Evolutionary conservation across 1,140 invertebrate genomes (phyloP), one percentile per base, ranked within the genome.

Genomic region (Drosophila orena): DNA sequence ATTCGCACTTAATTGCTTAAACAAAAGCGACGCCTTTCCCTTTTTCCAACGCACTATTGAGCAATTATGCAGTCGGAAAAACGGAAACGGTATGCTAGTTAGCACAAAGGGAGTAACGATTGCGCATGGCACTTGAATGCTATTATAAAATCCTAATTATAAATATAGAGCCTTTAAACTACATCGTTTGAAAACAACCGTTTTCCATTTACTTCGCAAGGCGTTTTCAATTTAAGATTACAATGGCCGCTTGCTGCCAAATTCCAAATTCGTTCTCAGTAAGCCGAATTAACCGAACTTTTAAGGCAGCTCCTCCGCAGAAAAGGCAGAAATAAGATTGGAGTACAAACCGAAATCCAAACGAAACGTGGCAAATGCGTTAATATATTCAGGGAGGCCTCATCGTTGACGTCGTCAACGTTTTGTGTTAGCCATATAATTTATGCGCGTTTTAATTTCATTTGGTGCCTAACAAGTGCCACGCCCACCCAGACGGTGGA

Each of bases 371-470:
- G 62, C 57, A 79, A 88, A 88, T 88, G 77, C 83, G 84, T 88
- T 88, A 88, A 88, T 88, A 77, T 88, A 88, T 88, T 88, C 83
- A 88, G 76, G 76, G 58, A 88, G 46, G 58, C 60, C 58, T 64
- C 65, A 53, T 43, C 64, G 54, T 62, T 47, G 43, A 12, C 55
- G 27, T 56, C 43, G 76, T 68, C 70, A 47, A 62, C 64, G 69
- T 60, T 71, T 70, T 62, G 57, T 80, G 58, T 59, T 77, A 46
- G 56, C 50, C 71, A 65, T 83, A 79, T 88, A 88, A 88, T 88
- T 88, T 88, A 88, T 88, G 84, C 83, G 68, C 79, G 83, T 88
- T 88, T 88, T 88, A 88, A 88, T 88, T 88, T 88, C 84, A 88
- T 88, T 86, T 86, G 56, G 74, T 81, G 83, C 77, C 77, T 80